Base-by-base conservation (phyloP, 2,888 invertebrate species). In the Hemistola chrysoprasaria region DNA sequence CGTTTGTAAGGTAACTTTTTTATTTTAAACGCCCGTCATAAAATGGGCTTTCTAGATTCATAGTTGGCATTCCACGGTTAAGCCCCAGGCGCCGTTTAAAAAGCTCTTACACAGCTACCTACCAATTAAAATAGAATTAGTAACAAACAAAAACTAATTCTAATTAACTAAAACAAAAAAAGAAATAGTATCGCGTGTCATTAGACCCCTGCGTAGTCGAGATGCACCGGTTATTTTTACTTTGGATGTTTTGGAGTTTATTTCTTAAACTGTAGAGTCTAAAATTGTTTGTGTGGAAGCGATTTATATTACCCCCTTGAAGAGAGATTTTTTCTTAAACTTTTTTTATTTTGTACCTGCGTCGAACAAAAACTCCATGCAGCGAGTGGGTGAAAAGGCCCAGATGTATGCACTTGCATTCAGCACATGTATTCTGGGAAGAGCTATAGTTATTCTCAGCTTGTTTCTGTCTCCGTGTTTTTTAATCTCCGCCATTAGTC, bases 181-280 rank as follows among this genome's bases (percentile, higher is more conserved):
- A 66, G 55, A 68, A 77, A 78, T 75, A 71, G 62, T 67, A 66
- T 72, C 77, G 70, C 71, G 77, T 78, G 78, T 80, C 81, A 79
- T 84, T 81, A 80, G 81, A 81, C 79, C 81, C 82, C 78, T 74
- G 76, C 74, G 66, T 66, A 42, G 50, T 42, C 41, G 35, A 24
- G 42, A 46, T 53, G 30, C 40, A 20, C 33, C 41, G 22, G 11
- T 16, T 31, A 24, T 40, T 30, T 32, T 8, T 6, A 32, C n/a
- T 7, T 5, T 8, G 41, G 9, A 41, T 23, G 16, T 6, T 26
- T 9, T 8, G 2, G 7, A 20, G 40, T 29, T 28, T 58, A 50
- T 28, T 2, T 0, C 0, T 2, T 1, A 1, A 0, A 1, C 0
- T 0, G 22, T 50, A 59, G 46, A 37, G 59, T 53, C 47, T 8